Evolutionary conservation across 2,113 vertebrate species (phyloP).

Genomic region (Trematomus loennbergii): DNA sequence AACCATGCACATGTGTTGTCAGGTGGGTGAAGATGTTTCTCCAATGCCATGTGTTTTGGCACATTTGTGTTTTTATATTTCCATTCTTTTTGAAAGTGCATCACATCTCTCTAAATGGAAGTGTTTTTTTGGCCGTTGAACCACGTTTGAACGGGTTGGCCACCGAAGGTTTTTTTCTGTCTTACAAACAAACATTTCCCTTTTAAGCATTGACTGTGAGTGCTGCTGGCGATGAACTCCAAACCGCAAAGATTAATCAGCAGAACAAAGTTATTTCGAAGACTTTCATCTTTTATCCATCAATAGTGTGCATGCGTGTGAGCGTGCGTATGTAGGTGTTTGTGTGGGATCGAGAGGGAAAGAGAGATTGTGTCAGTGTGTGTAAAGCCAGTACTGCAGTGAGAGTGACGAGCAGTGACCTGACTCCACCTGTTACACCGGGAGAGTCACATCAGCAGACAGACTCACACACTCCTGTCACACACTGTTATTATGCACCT

Average conservation of each 20-base stretch:
- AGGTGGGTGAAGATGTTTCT: no score
- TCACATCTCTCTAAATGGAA: no score
- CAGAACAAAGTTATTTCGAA: conserved; percentile 4
- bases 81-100: no score
- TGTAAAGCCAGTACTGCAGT: background rate
- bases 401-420: background rate
- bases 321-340: background rate
- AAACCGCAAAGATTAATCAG: conserved; percentile 12
- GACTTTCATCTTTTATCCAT: background rate
- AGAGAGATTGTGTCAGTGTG: background rate
- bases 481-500: conserved; percentile 1
- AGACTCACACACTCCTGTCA: background rate
- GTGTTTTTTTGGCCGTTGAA: no score
- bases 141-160: no score
- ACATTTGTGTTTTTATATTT: no score
- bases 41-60: no score
- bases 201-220: background rate
- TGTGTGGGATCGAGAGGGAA: background rate
- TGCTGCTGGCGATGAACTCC: background rate
- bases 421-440: background rate
- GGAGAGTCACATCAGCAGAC: background rate
- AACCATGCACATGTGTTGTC: no score
- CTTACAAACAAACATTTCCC: background rate
- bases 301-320: background rate
- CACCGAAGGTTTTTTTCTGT: no score